Evolutionary conservation across 2,113 vertebrate genomes (phyloP).

Genomic region (Apteryx mantelli): DNA sequence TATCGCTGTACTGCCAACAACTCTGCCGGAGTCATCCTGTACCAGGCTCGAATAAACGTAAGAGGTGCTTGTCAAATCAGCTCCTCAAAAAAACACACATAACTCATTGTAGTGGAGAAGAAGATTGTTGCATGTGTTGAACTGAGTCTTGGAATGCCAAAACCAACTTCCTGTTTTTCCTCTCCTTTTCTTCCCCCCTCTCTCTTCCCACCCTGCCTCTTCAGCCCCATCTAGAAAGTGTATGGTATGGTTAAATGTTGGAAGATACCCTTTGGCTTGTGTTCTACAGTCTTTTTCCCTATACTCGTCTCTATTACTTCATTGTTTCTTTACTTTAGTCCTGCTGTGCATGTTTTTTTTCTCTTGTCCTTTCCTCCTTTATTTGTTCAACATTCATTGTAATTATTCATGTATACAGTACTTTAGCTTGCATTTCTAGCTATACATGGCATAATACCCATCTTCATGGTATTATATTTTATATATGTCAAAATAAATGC

Average conservation of each 20-base stretch:
- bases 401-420: constrained; percentile 9
- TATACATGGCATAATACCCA: constrained; percentile 28
- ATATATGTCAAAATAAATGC: not conserved
- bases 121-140: constrained; percentile 67
- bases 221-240: constrained; percentile 28
- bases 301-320: not conserved
- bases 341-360: constrained; percentile 59
- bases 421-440: constrained; percentile 28
- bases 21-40: constrained; percentile 95
- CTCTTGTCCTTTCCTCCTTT: constrained; percentile 12
- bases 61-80: constrained; percentile 99
- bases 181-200: not conserved
- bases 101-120: constrained; percentile 75
- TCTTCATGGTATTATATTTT: not conserved
- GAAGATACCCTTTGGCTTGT: constrained; percentile 32
- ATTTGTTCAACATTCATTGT: constrained; percentile 16
- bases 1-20: constrained; percentile 99
- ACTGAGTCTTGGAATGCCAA: constrained; percentile 64
- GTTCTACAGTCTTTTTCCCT: not conserved
- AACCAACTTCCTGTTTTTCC: not conserved
- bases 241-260: constrained; percentile 9
- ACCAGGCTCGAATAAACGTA: constrained; percentile 99
- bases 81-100: constrained; percentile 92
- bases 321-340: not conserved
- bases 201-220: not conserved